Evolutionary conservation across 2,113 vertebrate species (phyloP).

Genomic region (Dromiciops gliroides): DNA sequence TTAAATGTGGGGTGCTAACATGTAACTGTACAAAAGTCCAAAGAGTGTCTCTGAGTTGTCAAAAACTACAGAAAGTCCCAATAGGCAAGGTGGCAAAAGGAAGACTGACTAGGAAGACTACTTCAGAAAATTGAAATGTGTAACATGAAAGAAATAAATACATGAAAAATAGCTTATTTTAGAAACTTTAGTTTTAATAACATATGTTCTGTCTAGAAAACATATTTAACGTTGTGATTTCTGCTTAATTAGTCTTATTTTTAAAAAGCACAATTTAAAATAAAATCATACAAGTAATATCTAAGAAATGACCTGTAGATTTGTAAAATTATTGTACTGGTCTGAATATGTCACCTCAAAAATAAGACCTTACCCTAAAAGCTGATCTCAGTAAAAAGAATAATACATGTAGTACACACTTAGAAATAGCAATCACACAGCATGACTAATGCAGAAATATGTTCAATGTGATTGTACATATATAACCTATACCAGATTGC

Average conservation of each 20-base stretch:
- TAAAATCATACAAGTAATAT: background rate
- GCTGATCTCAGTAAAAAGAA: background rate
- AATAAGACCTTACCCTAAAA: background rate
- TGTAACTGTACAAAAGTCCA: slow-evolving; percentile 45
- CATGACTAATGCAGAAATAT: too few relatives aligned
- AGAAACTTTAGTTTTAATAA: background rate
- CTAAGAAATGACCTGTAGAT: background rate
- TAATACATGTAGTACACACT: background rate
- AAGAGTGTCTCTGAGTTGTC: slow-evolving; percentile 7
- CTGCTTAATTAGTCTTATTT: background rate
- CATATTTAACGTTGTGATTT: background rate
- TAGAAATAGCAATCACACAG: too few relatives aligned
- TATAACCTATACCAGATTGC: too few relatives aligned
- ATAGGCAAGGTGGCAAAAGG: background rate
- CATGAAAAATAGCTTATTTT: background rate
- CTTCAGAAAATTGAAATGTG: background rate
- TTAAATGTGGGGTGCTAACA: background rate
- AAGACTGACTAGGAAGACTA: background rate
- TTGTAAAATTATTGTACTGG: background rate
- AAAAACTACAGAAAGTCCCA: slow-evolving; percentile 35
- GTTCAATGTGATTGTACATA: too few relatives aligned
- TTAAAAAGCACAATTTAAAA: background rate
- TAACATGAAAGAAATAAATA: background rate
- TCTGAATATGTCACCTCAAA: background rate
- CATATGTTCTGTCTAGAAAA: background rate